A percentile compares a stretch with the other conserved stretches of the same genome.
These are phyloP conservation scores for Chrysaora quinquecirrha DNA, from an alignment of 30 jellyfish, hydroid and myxozoan species.

Conservation along the genomic window DNA sequence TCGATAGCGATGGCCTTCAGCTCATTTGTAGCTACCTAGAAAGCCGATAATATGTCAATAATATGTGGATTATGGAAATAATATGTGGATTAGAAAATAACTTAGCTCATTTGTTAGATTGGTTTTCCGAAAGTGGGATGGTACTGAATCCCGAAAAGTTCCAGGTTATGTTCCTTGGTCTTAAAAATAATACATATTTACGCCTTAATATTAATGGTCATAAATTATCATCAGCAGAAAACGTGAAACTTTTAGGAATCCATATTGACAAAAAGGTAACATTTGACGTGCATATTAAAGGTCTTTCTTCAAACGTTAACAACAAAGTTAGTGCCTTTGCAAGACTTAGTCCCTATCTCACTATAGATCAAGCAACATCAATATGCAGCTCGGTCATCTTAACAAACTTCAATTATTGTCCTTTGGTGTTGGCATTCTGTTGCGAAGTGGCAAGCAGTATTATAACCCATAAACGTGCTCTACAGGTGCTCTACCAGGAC, in stretches of 20 bases:
- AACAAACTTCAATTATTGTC: conserved; percentile 47
- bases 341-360: conserved; percentile 7
- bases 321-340: conserved; percentile 23
- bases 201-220: conserved; percentile 20
- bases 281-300: conserved; percentile 7
- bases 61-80: conserved; percentile 3
- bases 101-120: conserved; percentile 20
- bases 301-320: conserved; percentile 13
- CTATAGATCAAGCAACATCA: conserved; percentile 25
- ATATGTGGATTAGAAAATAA: conserved; percentile 14
- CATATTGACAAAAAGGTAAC: conserved; percentile 23
- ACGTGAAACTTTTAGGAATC: conserved; percentile 35
- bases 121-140: conserved; percentile 50
- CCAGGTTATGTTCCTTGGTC: conserved; percentile 54
- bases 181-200: neutral
- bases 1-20: conserved; percentile 17
- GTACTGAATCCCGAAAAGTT: conserved; percentile 55
- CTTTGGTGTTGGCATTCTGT: conserved; percentile 46
- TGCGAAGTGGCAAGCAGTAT: conserved; percentile 13
- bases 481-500: conserved; percentile 46
- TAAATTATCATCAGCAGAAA: conserved; percentile 12
- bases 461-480: conserved; percentile 43
- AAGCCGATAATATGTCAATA: conserved; percentile 29
- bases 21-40: conserved; percentile 32
- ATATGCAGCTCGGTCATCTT: conserved; percentile 9